Evolutionary conservation across 92 coral and sea anemone genomes (phyloP).

Genomic region (Virgularia gustaviana): DNA sequence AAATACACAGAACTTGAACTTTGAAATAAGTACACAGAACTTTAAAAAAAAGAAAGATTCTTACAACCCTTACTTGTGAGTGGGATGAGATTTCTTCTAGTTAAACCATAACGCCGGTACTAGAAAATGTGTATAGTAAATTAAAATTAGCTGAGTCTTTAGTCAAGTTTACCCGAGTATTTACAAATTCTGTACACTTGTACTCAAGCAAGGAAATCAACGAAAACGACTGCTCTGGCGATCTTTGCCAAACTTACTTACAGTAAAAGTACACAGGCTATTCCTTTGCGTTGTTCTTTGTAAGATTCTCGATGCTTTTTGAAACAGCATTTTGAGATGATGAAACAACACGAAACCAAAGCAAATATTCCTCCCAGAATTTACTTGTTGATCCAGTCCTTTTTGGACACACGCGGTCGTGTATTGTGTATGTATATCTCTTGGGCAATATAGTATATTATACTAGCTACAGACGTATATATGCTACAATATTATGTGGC

Average conservation of each 20-base stretch:
- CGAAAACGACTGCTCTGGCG: not conserved
- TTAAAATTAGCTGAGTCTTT: too few species aligned
- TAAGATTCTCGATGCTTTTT: slow-evolving; percentile 33
- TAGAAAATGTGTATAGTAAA: not conserved
- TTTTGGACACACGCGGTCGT: not conserved
- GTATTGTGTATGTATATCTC: not conserved
- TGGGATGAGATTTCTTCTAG: not conserved
- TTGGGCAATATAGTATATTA: not conserved
- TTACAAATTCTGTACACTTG: too few species aligned
- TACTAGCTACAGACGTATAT: too few species aligned
- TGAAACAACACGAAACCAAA: not conserved
- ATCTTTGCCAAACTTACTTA: not conserved
- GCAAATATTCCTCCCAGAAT: not conserved
- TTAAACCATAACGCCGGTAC: slow-evolving; percentile 21
- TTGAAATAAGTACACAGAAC: not conserved
- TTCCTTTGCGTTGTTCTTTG: slow-evolving; percentile 14
- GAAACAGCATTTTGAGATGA: slow-evolving; percentile 30
- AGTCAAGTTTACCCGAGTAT: too few species aligned
- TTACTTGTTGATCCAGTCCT: slow-evolving; percentile 7
- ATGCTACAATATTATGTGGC: too few species aligned
- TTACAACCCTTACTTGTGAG: slow-evolving; percentile 23
- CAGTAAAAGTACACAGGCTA: slow-evolving; percentile 8
- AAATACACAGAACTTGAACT: too few species aligned
- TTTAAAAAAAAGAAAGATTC: too few species aligned
- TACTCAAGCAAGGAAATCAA: slow-evolving; percentile 1